Evolutionary conservation across 2,888 invertebrate species (phyloP).

Genomic region (Pantelozetes paolii): DNA sequence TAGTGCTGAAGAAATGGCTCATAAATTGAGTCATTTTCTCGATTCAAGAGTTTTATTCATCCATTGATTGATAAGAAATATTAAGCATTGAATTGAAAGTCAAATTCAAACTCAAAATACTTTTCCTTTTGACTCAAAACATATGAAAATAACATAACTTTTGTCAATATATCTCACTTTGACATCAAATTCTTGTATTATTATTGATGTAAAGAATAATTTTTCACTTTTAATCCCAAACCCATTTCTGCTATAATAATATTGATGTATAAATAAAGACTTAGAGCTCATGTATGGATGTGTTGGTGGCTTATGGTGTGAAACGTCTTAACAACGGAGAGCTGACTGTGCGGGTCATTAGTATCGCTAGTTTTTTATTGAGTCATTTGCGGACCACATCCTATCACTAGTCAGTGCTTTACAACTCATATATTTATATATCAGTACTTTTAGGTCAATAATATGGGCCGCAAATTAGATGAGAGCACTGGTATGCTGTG

Average conservation of each 20-base stretch:
- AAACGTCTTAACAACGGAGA: not conserved
- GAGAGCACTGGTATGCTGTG: not conserved
- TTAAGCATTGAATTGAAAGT: too few relatives aligned
- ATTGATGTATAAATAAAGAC: constrained; percentile 29
- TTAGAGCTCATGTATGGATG: not conserved
- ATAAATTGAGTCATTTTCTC: not conserved
- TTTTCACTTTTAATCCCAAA: too few relatives aligned
- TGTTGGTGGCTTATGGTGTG: constrained; percentile 11
- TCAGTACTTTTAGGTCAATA: constrained; percentile 31
- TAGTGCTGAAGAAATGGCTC: not conserved
- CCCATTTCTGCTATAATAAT: not conserved
- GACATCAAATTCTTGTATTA: too few relatives aligned
- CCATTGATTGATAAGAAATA: too few relatives aligned
- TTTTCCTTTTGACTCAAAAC: too few relatives aligned
- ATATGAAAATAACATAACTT: too few relatives aligned
- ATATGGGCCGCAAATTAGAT: constrained; percentile 35
- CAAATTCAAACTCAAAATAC: too few relatives aligned
- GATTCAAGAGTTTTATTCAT: too few relatives aligned
- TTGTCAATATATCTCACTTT: too few relatives aligned
- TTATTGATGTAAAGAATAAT: too few relatives aligned
- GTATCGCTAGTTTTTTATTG: constrained; percentile 25
- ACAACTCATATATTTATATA: constrained; percentile 25
- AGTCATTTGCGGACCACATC: constrained; percentile 27
- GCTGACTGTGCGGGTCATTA: constrained; percentile 17
- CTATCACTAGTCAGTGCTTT: constrained; percentile 23